phyloP scores from a whole-genome alignment of 2,113 vertebrate species.

The Dasypus novemcinctus region DNA sequence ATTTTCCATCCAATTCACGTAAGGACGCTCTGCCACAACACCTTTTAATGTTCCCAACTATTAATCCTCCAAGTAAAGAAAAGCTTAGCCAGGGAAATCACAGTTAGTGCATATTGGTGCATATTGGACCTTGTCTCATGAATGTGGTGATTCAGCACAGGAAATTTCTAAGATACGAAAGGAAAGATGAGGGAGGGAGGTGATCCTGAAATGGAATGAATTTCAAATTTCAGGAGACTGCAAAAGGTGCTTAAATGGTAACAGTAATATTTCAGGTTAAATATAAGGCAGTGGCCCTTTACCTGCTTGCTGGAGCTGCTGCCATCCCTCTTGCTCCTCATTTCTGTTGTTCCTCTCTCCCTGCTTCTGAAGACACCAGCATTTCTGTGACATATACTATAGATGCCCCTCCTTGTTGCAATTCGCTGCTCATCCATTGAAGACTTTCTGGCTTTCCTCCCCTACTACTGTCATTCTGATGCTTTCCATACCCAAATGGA shows the following conservation, averaged over 20 bases:
- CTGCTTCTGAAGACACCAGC: background rate
- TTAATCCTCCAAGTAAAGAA: background rate
- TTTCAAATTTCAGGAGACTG: background rate
- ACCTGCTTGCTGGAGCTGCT: background rate
- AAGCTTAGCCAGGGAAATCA: background rate
- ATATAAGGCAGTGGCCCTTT: background rate
- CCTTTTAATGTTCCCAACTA: background rate
- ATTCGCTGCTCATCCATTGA: background rate
- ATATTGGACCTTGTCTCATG: constrained; percentile 1
- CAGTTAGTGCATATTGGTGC: background rate
- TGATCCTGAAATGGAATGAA: background rate
- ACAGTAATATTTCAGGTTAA: background rate
- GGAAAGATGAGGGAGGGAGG: background rate
- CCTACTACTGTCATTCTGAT: background rate
- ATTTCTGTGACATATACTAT: background rate
- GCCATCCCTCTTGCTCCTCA: background rate
- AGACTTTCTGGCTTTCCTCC: background rate
- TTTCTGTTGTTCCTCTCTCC: background rate
- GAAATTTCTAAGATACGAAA: background rate
- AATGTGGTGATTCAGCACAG: constrained; percentile 21
- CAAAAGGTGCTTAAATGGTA: background rate
- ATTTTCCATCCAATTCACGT: background rate
- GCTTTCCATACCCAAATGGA: background rate
- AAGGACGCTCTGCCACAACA: background rate
- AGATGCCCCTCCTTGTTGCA: background rate